phyloP scores from a whole-genome alignment of 1,140 invertebrate species.

The Copidosoma floridanum region DNA sequence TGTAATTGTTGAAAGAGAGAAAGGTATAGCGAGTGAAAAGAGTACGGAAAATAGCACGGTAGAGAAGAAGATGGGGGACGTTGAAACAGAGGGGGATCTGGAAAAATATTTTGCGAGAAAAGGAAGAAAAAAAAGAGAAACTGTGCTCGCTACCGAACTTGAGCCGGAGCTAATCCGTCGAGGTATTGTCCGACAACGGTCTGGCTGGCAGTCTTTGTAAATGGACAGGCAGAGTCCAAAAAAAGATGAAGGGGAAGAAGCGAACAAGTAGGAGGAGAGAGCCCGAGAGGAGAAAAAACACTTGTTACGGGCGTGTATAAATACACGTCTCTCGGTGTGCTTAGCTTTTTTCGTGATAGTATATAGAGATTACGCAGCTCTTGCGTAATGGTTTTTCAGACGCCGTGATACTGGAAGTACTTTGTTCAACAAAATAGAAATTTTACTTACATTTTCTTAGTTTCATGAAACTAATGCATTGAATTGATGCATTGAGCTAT shows the following conservation, averaged over 20 bases:
- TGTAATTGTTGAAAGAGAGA: not conserved
- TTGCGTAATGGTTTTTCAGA: not conserved
- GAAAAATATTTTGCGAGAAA: conserved; percentile 5
- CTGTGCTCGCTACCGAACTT: not conserved
- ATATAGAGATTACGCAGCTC: not conserved
- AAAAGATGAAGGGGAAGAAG: too few relatives aligned
- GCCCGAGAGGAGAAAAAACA: not conserved
- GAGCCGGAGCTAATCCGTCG: not conserved
- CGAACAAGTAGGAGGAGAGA: too few relatives aligned
- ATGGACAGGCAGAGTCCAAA: not conserved
- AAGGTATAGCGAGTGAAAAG: not conserved
- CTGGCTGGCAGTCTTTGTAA: conserved; percentile 6
- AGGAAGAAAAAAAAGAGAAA: too few relatives aligned
- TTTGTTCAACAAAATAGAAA: too few relatives aligned
- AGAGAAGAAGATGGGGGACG: not conserved
- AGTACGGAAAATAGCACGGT: not conserved
- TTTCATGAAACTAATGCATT: too few relatives aligned
- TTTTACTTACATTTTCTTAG: too few relatives aligned
- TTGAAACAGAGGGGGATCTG: not conserved
- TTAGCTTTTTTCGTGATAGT: conserved; percentile 2
- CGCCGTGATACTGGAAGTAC: not conserved
- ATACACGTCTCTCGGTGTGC: not conserved
- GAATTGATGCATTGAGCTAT: too few relatives aligned
- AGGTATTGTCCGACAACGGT: not conserved
- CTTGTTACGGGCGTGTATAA: conserved; percentile 4